Evolutionary conservation across 2,888 invertebrate genomes (phyloP).

Genomic region (Cheilosia variabilis): DNA sequence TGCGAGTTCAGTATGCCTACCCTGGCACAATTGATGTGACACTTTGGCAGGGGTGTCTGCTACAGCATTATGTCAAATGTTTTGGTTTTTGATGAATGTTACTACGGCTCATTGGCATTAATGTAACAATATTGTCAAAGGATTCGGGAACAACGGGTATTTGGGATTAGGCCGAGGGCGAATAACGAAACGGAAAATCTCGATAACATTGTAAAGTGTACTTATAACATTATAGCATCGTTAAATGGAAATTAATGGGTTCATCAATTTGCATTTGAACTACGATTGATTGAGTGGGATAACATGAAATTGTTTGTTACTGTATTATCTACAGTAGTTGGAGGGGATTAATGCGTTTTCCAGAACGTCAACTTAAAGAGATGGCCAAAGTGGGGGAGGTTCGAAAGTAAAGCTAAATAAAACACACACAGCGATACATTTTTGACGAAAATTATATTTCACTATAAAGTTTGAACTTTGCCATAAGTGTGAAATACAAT

Average conservation of each 20-base stretch:
- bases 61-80: constrained; percentile 60
- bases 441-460: no score
- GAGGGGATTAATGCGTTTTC: neutral
- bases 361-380: no score
- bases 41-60: constrained; percentile 48
- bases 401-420: no score
- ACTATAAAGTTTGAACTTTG: no score
- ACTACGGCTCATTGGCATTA: constrained; percentile 78
- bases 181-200: neutral
- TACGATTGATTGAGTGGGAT: constrained; percentile 37
- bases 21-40: constrained; percentile 53
- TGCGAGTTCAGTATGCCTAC: neutral
- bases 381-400: no score
- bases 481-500: no score
- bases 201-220: constrained; percentile 28
- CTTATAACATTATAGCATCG: neutral
- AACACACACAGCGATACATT: no score
- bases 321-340: neutral
- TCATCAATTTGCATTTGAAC: constrained; percentile 52
- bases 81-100: constrained; percentile 70
- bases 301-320: neutral
- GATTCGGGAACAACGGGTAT: constrained; percentile 44
- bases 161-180: constrained; percentile 48
- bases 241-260: constrained; percentile 68
- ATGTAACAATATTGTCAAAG: constrained; percentile 76